A percentile compares a stretch with the other conserved stretches of the same genome.
Conservation (phyloP, 2,888 invertebrate genomes). For the Macrophya annulata region DNA sequence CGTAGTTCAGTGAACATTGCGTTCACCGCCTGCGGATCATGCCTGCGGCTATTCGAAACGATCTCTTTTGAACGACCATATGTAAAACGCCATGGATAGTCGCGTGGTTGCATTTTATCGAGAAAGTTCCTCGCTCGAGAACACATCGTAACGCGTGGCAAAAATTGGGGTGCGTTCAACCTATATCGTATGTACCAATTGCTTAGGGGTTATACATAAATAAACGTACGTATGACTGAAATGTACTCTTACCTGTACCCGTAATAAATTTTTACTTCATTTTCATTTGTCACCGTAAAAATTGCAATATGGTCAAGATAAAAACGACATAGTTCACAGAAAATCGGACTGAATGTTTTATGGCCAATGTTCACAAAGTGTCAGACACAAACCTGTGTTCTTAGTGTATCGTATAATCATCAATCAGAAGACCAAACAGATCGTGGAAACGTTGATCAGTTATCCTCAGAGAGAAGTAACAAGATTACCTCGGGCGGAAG, state of each 20-base stretch:
- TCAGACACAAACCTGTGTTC: not conserved
- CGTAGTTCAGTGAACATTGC: conserved; percentile 70
- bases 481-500: not conserved
- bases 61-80: conserved; percentile 61
- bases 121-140: conserved; percentile 25
- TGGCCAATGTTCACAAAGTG: not conserved
- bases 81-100: conserved; percentile 35
- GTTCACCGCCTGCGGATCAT: conserved; percentile 60
- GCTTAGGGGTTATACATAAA: not conserved
- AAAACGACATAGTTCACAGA: too few species aligned
- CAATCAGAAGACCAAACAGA: conserved; percentile 25
- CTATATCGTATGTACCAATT: not conserved
- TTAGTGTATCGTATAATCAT: conserved; percentile 17
- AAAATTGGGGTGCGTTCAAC: conserved; percentile 31
- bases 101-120: conserved; percentile 35
- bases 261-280: not conserved
- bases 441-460: conserved; percentile 30
- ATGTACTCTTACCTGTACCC: not conserved
- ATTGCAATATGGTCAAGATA: too few species aligned
- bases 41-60: conserved; percentile 73
- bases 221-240: not conserved
- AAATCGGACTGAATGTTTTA: not conserved
- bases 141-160: conserved; percentile 50
- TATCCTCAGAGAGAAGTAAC: conserved; percentile 41
- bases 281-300: too few species aligned